Conservation (phyloP, 2,113 vertebrate genomes). For the Chaetorhynchus papuensis region DNA sequence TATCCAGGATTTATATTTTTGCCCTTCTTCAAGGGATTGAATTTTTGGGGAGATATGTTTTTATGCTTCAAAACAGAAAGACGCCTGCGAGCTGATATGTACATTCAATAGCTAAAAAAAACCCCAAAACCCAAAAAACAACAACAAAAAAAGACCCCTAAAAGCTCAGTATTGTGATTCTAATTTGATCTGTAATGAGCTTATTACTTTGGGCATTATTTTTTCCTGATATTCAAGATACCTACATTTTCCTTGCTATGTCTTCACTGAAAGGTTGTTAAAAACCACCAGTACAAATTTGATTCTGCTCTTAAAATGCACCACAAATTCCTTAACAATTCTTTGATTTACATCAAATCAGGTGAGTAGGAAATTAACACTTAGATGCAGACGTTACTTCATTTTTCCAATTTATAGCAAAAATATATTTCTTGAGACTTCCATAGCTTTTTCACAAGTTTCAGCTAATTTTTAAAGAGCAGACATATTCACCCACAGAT, state of each 20-base stretch:
- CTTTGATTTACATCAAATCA: background rate
- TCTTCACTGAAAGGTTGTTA: background rate
- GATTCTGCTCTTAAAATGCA: background rate
- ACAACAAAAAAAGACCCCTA: too few relatives aligned
- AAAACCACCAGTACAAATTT: background rate
- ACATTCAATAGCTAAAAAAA: background rate
- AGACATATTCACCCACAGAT: background rate
- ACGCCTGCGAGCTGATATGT: background rate
- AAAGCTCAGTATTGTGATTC: background rate
- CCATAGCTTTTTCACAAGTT: background rate
- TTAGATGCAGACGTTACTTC: background rate
- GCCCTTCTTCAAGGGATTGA: background rate
- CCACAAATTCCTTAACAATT: background rate
- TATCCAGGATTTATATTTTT: background rate
- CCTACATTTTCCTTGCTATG: background rate
- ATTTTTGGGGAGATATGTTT: background rate
- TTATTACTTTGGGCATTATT: accelerated
- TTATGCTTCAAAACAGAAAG: background rate
- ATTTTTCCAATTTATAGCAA: background rate
- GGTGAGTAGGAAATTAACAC: background rate
- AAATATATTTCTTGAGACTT: background rate
- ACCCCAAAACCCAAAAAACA: background rate
- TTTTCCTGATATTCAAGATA: background rate
- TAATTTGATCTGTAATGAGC: background rate
- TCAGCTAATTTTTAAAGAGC: background rate